A percentile compares a stretch with the other conserved stretches of the same genome.
Conservation (phyloP, 2,888 invertebrate species). For the Acronicta aceris region DNA sequence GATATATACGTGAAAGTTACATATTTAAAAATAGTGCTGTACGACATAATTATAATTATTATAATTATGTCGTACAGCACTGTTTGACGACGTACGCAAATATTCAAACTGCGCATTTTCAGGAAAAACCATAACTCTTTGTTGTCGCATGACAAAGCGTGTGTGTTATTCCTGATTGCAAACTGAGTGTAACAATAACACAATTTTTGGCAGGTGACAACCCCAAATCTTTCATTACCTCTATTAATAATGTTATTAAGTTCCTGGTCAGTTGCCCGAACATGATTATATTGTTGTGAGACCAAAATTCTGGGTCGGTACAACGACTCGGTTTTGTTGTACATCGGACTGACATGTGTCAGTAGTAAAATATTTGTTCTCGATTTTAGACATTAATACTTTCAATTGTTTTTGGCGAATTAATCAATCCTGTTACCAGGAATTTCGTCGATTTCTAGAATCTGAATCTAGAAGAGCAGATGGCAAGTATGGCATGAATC, state of each 20-base stretch:
- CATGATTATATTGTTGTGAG: too few relatives aligned
- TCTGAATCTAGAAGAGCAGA: too few relatives aligned
- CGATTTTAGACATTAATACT: too few relatives aligned
- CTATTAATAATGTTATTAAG: constrained; percentile 16
- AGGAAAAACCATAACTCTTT: constrained; percentile 36
- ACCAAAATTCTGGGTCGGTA: background rate
- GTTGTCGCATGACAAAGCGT: constrained; percentile 29
- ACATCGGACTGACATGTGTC: too few relatives aligned
- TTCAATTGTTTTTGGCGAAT: too few relatives aligned
- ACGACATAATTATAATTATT: too few relatives aligned
- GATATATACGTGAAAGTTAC: too few relatives aligned
- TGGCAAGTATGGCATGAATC: too few relatives aligned
- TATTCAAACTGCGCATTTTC: constrained; percentile 43
- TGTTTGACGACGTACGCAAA: too few relatives aligned
- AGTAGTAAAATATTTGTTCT: too few relatives aligned
- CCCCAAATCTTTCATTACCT: constrained; percentile 34
- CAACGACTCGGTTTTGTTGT: too few relatives aligned
- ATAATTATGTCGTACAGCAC: constrained; percentile 3
- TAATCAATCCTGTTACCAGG: background rate
- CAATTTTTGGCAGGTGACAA: constrained; percentile 31
- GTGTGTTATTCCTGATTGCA: constrained; percentile 19
- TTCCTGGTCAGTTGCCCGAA: constrained; percentile 3
- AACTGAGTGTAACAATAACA: constrained; percentile 24
- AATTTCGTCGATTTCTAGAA: background rate
- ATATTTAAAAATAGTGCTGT: too few relatives aligned